A percentile compares a stretch with the other conserved stretches of the same genome.
These are phyloP conservation scores for Spermophilus dauricus DNA, from an alignment of 2,113 vertebrate genomes.

Conservation along the genomic window DNA sequence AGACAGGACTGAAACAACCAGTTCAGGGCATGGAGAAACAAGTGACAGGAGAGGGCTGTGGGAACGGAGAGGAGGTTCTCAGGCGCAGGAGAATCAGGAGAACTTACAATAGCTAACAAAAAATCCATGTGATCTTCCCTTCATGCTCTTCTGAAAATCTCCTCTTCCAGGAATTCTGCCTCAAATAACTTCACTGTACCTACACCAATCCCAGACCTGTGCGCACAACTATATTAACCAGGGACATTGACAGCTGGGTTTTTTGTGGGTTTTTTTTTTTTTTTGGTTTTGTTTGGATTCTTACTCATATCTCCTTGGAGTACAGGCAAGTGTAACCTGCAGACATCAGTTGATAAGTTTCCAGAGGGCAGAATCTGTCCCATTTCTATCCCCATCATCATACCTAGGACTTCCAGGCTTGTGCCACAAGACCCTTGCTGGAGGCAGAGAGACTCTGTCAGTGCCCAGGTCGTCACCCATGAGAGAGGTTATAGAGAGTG, in stretches of 20 bases:
- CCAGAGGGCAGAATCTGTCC: not conserved
- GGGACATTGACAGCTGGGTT: not conserved
- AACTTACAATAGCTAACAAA: no score
- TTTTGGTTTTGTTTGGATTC: not conserved
- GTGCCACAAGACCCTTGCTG: not conserved
- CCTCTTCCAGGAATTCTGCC: not conserved
- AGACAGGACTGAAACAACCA: not conserved
- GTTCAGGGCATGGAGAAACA: not conserved
- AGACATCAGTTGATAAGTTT: no score
- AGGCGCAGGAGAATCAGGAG: not conserved
- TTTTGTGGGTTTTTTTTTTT: not conserved
- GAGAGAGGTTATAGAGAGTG: not conserved
- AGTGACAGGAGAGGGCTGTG: no score
- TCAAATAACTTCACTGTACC: not conserved
- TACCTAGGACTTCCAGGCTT: not conserved
- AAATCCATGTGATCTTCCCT: not conserved
- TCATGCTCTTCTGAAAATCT: not conserved
- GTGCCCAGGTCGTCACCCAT: no score
- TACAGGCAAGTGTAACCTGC: not conserved
- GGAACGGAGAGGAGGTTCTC: not conserved
- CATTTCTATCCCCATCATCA: not conserved
- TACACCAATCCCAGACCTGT: not conserved
- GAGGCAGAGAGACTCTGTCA: not conserved
- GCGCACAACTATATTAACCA: not conserved
- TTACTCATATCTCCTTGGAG: fast-evolving